A percentile compares a stretch with the other conserved stretches of the same genome.
Evolutionary conservation across 2,113 vertebrate genomes (phyloP).

Genomic region (Heptranchias perlo): DNA sequence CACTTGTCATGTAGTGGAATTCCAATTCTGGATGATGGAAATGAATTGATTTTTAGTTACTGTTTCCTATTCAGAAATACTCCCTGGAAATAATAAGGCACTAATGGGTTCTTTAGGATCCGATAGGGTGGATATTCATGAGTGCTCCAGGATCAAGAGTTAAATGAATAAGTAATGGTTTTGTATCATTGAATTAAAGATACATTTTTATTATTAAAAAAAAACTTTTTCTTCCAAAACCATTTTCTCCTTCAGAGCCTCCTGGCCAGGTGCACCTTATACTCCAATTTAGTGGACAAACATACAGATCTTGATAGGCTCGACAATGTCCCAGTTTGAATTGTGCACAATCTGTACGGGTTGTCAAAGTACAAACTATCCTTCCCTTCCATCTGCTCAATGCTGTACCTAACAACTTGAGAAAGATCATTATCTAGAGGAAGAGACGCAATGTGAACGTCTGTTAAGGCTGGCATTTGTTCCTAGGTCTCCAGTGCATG

Average conservation of each 20-base stretch:
- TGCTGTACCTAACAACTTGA: constrained; percentile 10
- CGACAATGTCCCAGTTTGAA: background rate
- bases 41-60: background rate
- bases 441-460: background rate
- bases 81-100: background rate
- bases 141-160: background rate
- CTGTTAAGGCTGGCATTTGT: constrained; percentile 22
- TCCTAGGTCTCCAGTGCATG: background rate
- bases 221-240: background rate
- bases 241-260: background rate
- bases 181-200: background rate
- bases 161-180: constrained; percentile 1
- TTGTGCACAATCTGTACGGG: background rate
- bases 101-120: background rate
- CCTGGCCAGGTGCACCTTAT: background rate
- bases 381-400: constrained; percentile 17
- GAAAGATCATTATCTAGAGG: constrained; percentile 7
- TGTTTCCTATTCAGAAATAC: background rate
- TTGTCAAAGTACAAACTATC: background rate
- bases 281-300: background rate
- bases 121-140: background rate
- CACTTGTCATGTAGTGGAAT: constrained; percentile 4
- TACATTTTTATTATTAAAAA: background rate
- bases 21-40: background rate
- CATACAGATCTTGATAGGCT: background rate